Conservation (phyloP, 2,888 invertebrate genomes). For the Pterobdella sp. region DNA sequence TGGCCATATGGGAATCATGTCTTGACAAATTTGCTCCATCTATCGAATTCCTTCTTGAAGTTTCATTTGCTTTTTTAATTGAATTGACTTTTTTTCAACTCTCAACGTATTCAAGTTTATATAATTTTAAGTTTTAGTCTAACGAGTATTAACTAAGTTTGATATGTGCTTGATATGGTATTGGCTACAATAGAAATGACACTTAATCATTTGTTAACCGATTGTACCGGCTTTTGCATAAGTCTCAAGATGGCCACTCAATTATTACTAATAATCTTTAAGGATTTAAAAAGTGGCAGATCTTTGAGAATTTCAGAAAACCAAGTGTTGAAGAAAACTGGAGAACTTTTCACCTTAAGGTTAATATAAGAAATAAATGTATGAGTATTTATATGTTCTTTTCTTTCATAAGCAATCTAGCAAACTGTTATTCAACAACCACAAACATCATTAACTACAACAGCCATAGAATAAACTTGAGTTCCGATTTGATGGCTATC, state of each 20-base stretch:
- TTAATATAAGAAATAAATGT: no score
- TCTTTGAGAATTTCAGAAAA: constrained; percentile 62
- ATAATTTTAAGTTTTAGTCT: no score
- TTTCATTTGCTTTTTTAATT: constrained; percentile 32
- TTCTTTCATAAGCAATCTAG: no score
- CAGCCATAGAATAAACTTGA: constrained; percentile 75
- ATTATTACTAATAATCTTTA: no score
- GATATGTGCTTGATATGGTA: no score
- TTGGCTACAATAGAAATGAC: no score
- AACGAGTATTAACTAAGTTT: no score
- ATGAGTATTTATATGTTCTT: no score
- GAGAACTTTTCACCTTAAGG: constrained; percentile 78
- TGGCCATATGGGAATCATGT: constrained; percentile 86
- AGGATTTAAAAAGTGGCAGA: constrained; percentile 67
- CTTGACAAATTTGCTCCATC: constrained; percentile 74
- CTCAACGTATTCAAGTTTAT: background rate
- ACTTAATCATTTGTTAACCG: no score
- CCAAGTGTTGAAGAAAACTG: constrained; percentile 69
- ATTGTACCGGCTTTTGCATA: no score
- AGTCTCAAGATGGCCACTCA: no score
- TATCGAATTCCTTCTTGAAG: constrained; percentile 69
- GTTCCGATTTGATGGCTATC: constrained; percentile 84
- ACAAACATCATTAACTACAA: background rate
- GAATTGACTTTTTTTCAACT: background rate
- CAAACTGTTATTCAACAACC: background rate